These are phyloP conservation scores for Mixornis gularis DNA, from an alignment of 2,113 vertebrate genomes.

Conservation along the genomic window DNA sequence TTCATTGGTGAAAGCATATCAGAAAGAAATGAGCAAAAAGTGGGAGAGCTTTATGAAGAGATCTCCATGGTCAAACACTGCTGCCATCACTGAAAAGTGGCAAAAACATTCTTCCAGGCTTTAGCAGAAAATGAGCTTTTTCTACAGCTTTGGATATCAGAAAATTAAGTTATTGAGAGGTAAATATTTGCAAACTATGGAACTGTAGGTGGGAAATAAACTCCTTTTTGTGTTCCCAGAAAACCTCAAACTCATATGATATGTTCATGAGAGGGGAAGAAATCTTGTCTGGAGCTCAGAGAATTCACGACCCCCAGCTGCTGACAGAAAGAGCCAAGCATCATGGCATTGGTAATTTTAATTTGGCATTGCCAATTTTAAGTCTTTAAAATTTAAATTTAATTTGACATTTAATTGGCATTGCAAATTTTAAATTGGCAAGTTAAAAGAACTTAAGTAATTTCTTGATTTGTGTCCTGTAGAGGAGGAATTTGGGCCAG, in stretches of 20 bases:
- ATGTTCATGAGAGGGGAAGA: conserved; percentile 99
- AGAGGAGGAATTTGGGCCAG: background rate
- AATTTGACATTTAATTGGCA: too few species aligned
- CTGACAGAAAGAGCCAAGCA: conserved; percentile 89
- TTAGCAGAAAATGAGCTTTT: background rate
- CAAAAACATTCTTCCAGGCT: background rate
- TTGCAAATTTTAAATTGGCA: background rate
- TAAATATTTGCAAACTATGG: background rate
- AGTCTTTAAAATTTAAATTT: too few species aligned
- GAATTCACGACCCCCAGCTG: conserved; percentile 91
- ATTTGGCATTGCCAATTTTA: too few species aligned
- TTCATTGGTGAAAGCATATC: background rate
- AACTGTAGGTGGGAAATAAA: background rate
- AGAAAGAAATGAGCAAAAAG: background rate
- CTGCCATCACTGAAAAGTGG: background rate
- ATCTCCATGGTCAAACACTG: background rate
- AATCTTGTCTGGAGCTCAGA: conserved; percentile 96
- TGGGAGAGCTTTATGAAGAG: background rate
- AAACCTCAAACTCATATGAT: conserved; percentile 96
- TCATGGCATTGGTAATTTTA: conserved; percentile 86
- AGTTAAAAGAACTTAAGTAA: background rate
- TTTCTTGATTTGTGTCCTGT: background rate
- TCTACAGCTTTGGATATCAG: background rate
- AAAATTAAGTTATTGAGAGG: background rate
- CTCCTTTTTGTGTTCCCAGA: conserved; percentile 71